Evolutionary conservation across 2,113 vertebrate genomes (phyloP).

Genomic region (Sorex araneus): DNA sequence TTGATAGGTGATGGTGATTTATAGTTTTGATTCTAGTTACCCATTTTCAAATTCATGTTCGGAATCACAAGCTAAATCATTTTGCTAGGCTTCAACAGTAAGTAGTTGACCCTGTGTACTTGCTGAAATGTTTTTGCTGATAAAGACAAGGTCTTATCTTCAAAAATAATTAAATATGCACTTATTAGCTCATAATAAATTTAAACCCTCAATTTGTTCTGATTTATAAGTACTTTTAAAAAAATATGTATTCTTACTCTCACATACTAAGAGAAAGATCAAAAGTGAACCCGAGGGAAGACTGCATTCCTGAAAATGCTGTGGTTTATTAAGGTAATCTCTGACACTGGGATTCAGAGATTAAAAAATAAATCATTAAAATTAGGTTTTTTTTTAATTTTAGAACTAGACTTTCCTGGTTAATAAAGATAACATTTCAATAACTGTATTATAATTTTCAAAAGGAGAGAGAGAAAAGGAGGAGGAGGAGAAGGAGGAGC

Average conservation of each 20-base stretch:
- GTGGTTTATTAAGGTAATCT: conserved; percentile 38
- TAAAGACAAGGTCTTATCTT: background rate
- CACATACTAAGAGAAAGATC: background rate
- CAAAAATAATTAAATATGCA: background rate
- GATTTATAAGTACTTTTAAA: conserved; percentile 10
- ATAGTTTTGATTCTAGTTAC: conserved; percentile 47
- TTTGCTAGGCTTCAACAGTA: conserved; percentile 28
- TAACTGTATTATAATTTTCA: no score
- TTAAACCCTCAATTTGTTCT: background rate
- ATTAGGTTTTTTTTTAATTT: conserved; percentile 53
- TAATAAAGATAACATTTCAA: background rate
- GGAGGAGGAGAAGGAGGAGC: no score
- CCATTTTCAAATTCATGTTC: conserved; percentile 52
- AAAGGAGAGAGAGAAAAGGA: no score
- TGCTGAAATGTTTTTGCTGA: conserved; percentile 3
- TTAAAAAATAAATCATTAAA: conserved; percentile 47
- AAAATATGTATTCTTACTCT: background rate
- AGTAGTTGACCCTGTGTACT: conserved; percentile 34
- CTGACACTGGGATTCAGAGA: conserved; percentile 18
- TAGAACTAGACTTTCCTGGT: background rate
- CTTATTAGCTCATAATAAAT: conserved; percentile 38
- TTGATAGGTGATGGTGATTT: conserved; percentile 43
- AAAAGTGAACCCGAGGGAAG: conserved; percentile 46
- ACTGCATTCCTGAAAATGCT: conserved; percentile 57
- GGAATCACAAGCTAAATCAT: conserved; percentile 15